A percentile compares a stretch with the other conserved stretches of the same genome.
Evolutionary conservation across 1,140 invertebrate genomes (phyloP).

Genomic region (Chlorops oryzae): DNA sequence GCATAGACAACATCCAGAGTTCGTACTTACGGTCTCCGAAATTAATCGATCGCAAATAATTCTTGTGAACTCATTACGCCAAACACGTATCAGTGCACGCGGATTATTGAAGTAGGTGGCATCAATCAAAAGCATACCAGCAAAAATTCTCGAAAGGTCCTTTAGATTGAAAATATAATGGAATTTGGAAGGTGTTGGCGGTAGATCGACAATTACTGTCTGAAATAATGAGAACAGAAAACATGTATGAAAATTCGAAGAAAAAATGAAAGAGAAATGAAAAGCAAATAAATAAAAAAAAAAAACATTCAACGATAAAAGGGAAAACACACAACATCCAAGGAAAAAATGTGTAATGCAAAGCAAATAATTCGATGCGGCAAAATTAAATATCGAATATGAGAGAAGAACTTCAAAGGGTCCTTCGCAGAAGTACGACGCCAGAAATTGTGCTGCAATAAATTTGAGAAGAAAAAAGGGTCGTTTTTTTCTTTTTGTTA

Average conservation of each 20-base stretch:
- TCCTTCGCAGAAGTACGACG: too few relatives aligned
- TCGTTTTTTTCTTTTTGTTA: too few relatives aligned
- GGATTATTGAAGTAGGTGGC: constrained; percentile 59
- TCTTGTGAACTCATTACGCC: constrained; percentile 82
- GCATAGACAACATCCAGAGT: too few relatives aligned
- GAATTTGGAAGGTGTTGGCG: constrained; percentile 88
- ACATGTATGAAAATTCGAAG: too few relatives aligned
- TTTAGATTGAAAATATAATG: constrained; percentile 92
- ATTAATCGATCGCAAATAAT: constrained; percentile 84
- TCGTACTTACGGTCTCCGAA: constrained; percentile 56
- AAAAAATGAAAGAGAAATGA: neutral
- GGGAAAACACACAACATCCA: too few relatives aligned
- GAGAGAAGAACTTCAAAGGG: too few relatives aligned
- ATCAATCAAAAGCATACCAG: constrained; percentile 70
- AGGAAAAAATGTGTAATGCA: too few relatives aligned
- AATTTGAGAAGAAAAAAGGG: too few relatives aligned
- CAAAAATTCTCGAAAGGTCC: constrained; percentile 76
- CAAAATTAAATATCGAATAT: too few relatives aligned
- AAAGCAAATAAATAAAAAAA: neutral
- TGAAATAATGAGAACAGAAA: constrained; percentile 29
- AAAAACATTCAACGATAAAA: neutral
- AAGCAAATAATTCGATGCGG: too few relatives aligned
- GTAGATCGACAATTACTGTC: constrained; percentile 66
- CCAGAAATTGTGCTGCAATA: too few relatives aligned
- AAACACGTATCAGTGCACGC: constrained; percentile 72